Percentiles rank a stretch among this genome's conserved stretches.
Conservation (phyloP, 2,797 vertebrate genomes). For the Notolabrus celidotus region DNA sequence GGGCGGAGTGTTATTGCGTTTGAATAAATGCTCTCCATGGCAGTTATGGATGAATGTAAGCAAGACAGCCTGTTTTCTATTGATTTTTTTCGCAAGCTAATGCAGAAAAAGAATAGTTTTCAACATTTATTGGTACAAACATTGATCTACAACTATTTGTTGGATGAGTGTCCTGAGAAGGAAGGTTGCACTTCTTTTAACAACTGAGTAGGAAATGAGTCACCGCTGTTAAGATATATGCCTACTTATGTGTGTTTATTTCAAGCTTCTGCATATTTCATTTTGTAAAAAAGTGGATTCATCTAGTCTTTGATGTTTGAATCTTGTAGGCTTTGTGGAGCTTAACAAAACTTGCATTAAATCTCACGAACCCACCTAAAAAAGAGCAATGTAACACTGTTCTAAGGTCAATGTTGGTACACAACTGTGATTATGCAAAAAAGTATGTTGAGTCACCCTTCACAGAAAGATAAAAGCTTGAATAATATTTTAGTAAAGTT, state of each 20-base stretch:
- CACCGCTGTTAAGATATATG: not conserved
- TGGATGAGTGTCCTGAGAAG: slow-evolving; percentile 37
- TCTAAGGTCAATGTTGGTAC: too few relatives aligned
- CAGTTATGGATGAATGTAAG: slow-evolving; percentile 71
- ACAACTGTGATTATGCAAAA: too few relatives aligned
- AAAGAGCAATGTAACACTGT: too few relatives aligned
- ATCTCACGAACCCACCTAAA: too few relatives aligned
- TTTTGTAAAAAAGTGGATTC: too few relatives aligned
- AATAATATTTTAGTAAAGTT: slow-evolving; percentile 47
- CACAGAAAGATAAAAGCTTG: not conserved
- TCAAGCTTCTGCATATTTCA: too few relatives aligned
- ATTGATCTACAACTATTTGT: slow-evolving; percentile 53
- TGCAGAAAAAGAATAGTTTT: slow-evolving; percentile 30
- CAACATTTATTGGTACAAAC: slow-evolving; percentile 32
- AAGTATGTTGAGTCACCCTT: slow-evolving; percentile 35
- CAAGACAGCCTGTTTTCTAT: slow-evolving; percentile 54
- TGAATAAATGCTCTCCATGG: slow-evolving; percentile 64
- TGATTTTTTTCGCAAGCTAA: slow-evolving; percentile 55
- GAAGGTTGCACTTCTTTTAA: slow-evolving; percentile 12
- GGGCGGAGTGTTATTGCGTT: slow-evolving; percentile 57
- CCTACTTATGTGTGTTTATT: slow-evolving; percentile 27
- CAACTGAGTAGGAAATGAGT: not conserved
- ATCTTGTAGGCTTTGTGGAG: too few relatives aligned
- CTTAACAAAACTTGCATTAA: too few relatives aligned
- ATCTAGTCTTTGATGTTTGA: too few relatives aligned